Evolutionary conservation across 2,113 vertebrate genomes (phyloP), one percentile per base, ranked within the genome.

Genomic region (Pantherophis guttatus): DNA sequence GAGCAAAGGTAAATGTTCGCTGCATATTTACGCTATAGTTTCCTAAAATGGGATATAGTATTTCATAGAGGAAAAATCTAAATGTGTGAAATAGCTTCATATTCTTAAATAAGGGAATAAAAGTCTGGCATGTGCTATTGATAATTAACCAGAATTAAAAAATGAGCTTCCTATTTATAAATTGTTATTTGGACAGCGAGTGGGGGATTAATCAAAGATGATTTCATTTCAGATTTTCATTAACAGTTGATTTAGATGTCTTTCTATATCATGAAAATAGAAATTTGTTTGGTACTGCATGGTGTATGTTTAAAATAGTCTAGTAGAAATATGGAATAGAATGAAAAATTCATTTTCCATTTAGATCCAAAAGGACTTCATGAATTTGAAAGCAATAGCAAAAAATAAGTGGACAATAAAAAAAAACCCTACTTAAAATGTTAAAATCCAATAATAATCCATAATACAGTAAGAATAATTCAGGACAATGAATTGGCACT

Each of bases 31-130:
- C 13, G 88, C 8, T 62, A 44, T 54, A 62, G 5, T 65, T 90
- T 87, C 70, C 19, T 39, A 90, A 62, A 70, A 65, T 87, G n/a
- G 48, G 57, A 75, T 39, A 81, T 89, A 15, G 17, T 21, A 86
- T 58, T 62, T 50, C 10, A 65, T 53, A 8, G 11, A 62, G 54
- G 55, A 62, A 90, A 90, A 81, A 26, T 86, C 29, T 39, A 59
- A 81, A 90, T 33, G 7, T 90, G 48, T 86, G 57, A 90, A 86
- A 52, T 94, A 94, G 90, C n/a, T 89, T 75, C 86, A 93, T 0
- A 1, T 48, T 94, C 53, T 86, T 55, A 93, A 29, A 93, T 54
- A 92, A 59, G 26, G 57, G 29, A 50, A 55, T 13, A 57, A 95
- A 92, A 88, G 57, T 62, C 93, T 92, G 91, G 75, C 26, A 23